phyloP scores from a whole-genome alignment of 2,113 vertebrate genomes.

The Amblyornis subalaris region DNA sequence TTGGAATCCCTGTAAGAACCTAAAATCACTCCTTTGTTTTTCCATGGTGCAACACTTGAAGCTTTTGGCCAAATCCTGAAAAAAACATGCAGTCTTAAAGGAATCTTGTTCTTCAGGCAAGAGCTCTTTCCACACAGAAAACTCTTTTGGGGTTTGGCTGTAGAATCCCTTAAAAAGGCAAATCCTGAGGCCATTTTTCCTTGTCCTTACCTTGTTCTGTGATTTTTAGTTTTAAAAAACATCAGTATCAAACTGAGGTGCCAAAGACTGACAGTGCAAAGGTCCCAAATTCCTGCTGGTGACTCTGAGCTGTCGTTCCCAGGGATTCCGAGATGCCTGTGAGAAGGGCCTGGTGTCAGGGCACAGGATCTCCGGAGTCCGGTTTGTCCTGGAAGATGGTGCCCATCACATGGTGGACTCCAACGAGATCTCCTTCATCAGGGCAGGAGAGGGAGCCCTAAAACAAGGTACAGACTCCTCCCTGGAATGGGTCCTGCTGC shows the following conservation, averaged over 20 bases:
- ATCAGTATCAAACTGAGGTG: background rate
- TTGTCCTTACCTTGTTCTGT: background rate
- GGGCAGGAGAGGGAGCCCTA: conserved; percentile 91
- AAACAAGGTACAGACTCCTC: conserved; percentile 79
- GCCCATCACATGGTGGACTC: conserved; percentile 95
- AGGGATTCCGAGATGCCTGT: conserved; percentile 89
- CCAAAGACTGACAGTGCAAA: no score
- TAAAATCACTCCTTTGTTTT: background rate
- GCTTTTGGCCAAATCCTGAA: background rate
- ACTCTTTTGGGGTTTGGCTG: background rate
- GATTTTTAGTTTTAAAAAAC: background rate
- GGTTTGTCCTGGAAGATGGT: conserved; percentile 88
- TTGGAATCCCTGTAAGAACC: background rate
- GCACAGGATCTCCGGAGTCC: conserved; percentile 87
- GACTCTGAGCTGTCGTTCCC: background rate
- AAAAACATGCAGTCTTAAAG: accelerated
- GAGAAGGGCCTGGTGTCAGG: conserved; percentile 86
- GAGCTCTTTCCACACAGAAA: background rate
- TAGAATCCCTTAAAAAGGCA: background rate
- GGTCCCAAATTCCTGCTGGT: background rate
- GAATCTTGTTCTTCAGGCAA: background rate
- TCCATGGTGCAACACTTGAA: background rate
- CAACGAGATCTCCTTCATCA: conserved; percentile 91
- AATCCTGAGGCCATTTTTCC: background rate
- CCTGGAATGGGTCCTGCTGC: accelerated